Conservation (phyloP, 1,140 invertebrate species). For the Potamilus streckersoni region DNA sequence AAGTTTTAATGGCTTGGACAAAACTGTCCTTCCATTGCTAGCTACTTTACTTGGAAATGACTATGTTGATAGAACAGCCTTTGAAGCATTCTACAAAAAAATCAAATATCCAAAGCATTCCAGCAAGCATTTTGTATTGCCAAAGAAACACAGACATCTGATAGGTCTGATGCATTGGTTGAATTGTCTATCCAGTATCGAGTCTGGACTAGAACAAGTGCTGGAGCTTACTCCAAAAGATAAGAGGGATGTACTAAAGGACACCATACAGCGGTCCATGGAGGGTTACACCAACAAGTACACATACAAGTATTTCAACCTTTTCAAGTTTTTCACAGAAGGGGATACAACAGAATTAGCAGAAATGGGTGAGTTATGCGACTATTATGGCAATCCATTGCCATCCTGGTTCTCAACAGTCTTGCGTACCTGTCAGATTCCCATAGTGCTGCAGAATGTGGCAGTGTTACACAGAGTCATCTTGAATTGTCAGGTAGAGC, state of each 20-base stretch:
- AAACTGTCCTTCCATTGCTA: conserved; percentile 78
- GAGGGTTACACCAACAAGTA: conserved; percentile 40
- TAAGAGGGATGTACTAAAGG: conserved; percentile 37
- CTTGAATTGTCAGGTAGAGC: conserved; percentile 80
- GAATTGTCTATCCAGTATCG: conserved; percentile 73
- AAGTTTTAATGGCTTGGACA: conserved; percentile 63
- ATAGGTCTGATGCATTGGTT: conserved; percentile 80
- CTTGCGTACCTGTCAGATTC: conserved; percentile 73
- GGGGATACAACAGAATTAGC: conserved; percentile 21
- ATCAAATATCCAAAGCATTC: conserved; percentile 73
- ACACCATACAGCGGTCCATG: conserved; percentile 46
- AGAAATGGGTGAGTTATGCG: conserved; percentile 6
- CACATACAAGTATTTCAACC: conserved; percentile 14
- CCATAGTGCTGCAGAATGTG: conserved; percentile 77
- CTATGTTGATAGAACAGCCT: conserved; percentile 78
- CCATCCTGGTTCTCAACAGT: conserved; percentile 78
- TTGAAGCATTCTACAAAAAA: conserved; percentile 78
- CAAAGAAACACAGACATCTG: conserved; percentile 74
- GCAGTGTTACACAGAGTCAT: conserved; percentile 75
- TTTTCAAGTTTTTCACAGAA: conserved; percentile 9
- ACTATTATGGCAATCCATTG: conserved; percentile 44
- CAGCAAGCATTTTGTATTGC: conserved; percentile 31
- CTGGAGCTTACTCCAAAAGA: conserved; percentile 45
- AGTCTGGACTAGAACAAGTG: conserved; percentile 76
- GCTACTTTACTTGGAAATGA: conserved; percentile 89